Percentiles rank a stretch among this genome's conserved stretches.
Conservation (phyloP, 2,888 invertebrate species). For the Cryptops parisi region DNA sequence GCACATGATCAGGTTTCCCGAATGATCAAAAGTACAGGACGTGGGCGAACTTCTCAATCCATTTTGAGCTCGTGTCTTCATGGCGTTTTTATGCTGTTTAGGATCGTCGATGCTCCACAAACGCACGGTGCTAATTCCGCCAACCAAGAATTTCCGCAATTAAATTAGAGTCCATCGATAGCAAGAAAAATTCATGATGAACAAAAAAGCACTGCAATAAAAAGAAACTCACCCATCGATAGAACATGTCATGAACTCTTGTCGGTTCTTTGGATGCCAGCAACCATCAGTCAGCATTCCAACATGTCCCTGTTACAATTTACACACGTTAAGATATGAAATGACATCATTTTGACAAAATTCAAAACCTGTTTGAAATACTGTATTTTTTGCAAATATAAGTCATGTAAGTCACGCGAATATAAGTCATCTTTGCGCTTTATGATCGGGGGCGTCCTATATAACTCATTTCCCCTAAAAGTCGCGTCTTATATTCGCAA, state of each 20-base stretch:
- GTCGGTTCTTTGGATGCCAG: slow-evolving; percentile 82
- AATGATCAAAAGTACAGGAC: slow-evolving; percentile 64
- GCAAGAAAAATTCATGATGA: not conserved
- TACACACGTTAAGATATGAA: too few relatives aligned
- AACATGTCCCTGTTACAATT: slow-evolving; percentile 54
- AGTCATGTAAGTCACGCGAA: too few relatives aligned
- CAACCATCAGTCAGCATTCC: slow-evolving; percentile 76
- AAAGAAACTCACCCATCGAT: slow-evolving; percentile 53
- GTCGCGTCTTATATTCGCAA: too few relatives aligned
- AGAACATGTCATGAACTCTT: slow-evolving; percentile 89
- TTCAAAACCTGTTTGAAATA: not conserved
- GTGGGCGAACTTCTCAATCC: slow-evolving; percentile 77
- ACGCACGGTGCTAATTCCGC: slow-evolving; percentile 49
- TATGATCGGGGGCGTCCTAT: too few relatives aligned
- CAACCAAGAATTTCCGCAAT: not conserved
- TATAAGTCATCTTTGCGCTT: too few relatives aligned
- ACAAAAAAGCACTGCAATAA: not conserved
- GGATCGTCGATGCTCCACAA: slow-evolving; percentile 76
- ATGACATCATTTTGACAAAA: not conserved
- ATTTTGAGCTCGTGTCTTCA: slow-evolving; percentile 72
- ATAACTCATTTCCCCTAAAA: too few relatives aligned
- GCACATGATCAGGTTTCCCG: slow-evolving; percentile 74
- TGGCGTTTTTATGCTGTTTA: slow-evolving; percentile 60
- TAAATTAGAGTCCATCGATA: not conserved
- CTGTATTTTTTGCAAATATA: not conserved